A percentile compares a stretch with the other conserved stretches of the same genome.
Evolutionary conservation across 2,113 vertebrate species (phyloP).

Genomic region (Arizona elegans): DNA sequence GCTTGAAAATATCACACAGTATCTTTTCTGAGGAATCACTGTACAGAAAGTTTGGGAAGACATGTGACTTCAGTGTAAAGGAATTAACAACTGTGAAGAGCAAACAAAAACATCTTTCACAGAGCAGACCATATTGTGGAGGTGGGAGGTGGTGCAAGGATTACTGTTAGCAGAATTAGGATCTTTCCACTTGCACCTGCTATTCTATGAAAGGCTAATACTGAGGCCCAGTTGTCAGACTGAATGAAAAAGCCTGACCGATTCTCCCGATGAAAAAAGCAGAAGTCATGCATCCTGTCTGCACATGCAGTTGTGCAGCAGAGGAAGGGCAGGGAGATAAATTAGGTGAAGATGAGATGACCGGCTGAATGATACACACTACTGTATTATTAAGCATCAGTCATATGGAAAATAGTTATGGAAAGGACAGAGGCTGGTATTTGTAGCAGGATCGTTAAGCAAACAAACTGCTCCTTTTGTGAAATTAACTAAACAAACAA

Average conservation of each 20-base stretch:
- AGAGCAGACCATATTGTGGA: conserved; percentile 45
- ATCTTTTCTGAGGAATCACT: conserved; percentile 1
- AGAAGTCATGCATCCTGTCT: conserved; percentile 26
- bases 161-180: conserved; percentile 42
- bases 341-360: background rate
- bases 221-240: conserved; percentile 55
- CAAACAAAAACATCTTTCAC: conserved; percentile 65
- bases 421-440: background rate
- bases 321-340: background rate
- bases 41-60: conserved; percentile 26
- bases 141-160: conserved; percentile 29
- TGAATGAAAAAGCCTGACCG: conserved; percentile 44
- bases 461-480: background rate
- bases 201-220: conserved; percentile 61
- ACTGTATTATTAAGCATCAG: background rate
- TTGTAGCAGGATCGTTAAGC: background rate
- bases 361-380: background rate
- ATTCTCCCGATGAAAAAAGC: background rate
- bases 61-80: conserved; percentile 51
- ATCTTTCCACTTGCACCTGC: conserved; percentile 59
- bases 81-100: conserved; percentile 56
- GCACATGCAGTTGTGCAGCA: background rate
- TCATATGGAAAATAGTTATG: background rate
- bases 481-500: background rate
- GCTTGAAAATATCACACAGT: background rate